phyloP scores from a whole-genome alignment of 2,113 vertebrate genomes.

The Rhadina sibilatrix region DNA sequence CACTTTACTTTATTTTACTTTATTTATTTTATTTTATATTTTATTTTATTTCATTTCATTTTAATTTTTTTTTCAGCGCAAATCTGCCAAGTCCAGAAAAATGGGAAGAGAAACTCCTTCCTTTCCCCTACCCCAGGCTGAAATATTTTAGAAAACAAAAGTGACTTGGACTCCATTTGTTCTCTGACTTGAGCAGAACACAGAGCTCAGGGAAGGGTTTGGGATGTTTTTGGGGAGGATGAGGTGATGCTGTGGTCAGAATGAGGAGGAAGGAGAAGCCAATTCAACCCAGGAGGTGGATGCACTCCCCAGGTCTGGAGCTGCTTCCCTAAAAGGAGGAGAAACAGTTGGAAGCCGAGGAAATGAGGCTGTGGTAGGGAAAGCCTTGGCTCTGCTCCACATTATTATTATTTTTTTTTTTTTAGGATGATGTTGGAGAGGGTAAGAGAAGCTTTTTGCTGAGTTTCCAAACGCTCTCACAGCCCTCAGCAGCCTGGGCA shows the following conservation, averaged over 20 bases:
- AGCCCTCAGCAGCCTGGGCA: neutral
- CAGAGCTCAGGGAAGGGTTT: neutral
- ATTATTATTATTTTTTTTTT: neutral
- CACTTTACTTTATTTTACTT: too few relatives aligned
- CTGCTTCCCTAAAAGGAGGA: neutral
- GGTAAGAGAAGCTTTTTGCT: neutral
- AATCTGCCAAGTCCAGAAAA: neutral
- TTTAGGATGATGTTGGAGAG: neutral
- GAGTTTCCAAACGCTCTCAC: neutral
- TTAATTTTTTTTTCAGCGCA: neutral
- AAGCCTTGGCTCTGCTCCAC: neutral
- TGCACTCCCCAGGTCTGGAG: neutral
- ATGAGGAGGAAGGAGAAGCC: neutral
- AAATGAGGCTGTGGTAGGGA: constrained; percentile 1
- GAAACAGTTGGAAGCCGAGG: neutral
- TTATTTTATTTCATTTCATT: neutral
- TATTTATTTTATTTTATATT: too few relatives aligned
- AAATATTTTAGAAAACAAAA: neutral
- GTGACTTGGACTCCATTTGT: neutral
- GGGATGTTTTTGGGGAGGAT: neutral
- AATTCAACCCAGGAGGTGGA: neutral
- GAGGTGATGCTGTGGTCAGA: neutral
- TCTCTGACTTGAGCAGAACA: neutral
- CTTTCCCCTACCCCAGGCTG: neutral
- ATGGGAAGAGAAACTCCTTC: neutral